These are phyloP conservation scores for Aphelinus atriplicis DNA, from an alignment of 1,140 invertebrate genomes.

Conservation along the genomic window DNA sequence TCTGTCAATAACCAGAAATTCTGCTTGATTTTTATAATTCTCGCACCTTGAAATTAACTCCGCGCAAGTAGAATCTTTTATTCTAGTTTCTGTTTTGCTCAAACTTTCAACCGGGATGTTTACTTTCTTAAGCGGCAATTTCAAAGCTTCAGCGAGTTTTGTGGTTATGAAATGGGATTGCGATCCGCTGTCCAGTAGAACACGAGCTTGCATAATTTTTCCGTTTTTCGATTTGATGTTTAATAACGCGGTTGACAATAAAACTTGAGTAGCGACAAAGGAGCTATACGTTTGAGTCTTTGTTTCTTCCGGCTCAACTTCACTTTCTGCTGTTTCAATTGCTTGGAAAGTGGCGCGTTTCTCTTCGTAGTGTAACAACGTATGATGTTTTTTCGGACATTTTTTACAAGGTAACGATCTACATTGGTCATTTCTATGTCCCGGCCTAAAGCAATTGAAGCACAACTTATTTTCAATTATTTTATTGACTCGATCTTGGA, in stretches of 20 bases:
- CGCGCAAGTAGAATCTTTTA: not conserved
- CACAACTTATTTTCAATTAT: too few species aligned
- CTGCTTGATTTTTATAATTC: not conserved
- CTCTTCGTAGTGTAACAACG: too few species aligned
- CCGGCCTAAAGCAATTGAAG: too few species aligned
- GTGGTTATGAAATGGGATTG: not conserved
- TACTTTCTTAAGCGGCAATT: not conserved
- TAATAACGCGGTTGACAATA: not conserved
- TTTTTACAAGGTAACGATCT: too few species aligned
- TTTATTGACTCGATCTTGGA: too few species aligned
- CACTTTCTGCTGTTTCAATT: too few species aligned
- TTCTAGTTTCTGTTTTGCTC: not conserved
- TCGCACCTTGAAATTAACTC: not conserved
- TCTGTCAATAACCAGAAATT: not conserved
- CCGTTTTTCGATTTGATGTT: not conserved
- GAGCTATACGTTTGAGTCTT: too few species aligned
- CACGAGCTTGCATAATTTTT: not conserved
- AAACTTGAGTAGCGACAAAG: not conserved
- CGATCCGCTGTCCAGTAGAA: not conserved
- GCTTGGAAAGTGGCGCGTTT: too few species aligned
- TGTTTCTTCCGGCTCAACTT: too few species aligned
- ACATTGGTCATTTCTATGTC: too few species aligned
- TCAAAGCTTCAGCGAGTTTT: not conserved
- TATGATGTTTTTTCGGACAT: too few species aligned
- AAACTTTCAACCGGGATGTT: not conserved